These are phyloP conservation scores for Coregonus suidteri DNA, from an alignment of 2,797 vertebrate genomes.

Conservation along the genomic window DNA sequence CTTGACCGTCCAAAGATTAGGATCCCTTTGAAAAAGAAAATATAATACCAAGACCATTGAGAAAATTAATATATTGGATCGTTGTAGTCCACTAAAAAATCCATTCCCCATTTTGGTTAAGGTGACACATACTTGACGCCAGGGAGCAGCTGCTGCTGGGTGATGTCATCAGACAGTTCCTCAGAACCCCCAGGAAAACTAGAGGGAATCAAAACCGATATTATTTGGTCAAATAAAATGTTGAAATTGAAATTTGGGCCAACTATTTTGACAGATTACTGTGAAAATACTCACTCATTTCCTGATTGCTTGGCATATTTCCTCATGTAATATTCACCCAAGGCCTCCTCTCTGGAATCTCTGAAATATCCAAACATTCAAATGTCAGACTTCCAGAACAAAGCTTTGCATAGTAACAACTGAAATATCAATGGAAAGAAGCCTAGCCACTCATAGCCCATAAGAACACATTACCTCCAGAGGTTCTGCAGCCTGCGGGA, in stretches of 20 bases:
- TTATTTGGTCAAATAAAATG: too few species aligned
- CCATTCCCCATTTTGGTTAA: not conserved
- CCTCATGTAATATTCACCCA: conserved; percentile 97
- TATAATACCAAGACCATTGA: too few species aligned
- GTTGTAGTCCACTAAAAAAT: not conserved
- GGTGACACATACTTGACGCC: conserved; percentile 88
- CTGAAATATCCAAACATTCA: conserved; percentile 62
- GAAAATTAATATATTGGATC: not conserved
- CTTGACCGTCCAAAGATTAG: conserved; percentile 95
- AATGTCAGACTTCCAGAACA: not conserved
- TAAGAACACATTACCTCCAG: conserved; percentile 81
- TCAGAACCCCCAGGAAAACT: conserved; percentile 89
- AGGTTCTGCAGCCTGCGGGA: conserved; percentile 91
- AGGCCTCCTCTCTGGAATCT: conserved; percentile 90
- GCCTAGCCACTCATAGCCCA: too few species aligned
- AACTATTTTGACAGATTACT: not conserved
- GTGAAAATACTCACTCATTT: conserved; percentile 83
- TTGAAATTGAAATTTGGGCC: too few species aligned
- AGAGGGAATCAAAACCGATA: not conserved
- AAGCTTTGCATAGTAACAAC: not conserved
- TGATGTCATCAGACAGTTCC: conserved; percentile 96
- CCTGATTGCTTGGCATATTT: conserved; percentile 92
- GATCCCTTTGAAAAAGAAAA: conserved; percentile 76
- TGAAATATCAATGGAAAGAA: not conserved
- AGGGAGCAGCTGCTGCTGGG: conserved; percentile 92